Conservation (phyloP, 2,888 invertebrate species). For the Ferrisia virgata region DNA sequence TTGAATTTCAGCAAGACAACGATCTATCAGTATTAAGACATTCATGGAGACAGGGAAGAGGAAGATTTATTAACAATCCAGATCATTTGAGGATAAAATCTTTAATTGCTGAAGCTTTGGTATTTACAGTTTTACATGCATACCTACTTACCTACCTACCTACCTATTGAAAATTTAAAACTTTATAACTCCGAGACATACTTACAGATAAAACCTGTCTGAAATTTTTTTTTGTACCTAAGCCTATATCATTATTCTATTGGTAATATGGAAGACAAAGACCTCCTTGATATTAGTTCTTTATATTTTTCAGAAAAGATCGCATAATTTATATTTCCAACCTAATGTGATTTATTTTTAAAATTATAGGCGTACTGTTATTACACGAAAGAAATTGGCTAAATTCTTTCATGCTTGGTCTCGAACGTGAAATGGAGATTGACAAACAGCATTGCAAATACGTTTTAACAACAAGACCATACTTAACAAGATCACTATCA, state of each 20-base stretch:
- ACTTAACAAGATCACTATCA: constrained; percentile 65
- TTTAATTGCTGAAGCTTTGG: constrained; percentile 46
- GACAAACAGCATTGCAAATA: constrained; percentile 71
- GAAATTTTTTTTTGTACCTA: no score
- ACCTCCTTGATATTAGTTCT: no score
- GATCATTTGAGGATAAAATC: constrained; percentile 41
- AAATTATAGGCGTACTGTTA: constrained; percentile 57
- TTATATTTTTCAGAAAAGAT: no score
- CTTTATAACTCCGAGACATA: not conserved
- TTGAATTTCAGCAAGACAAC: constrained; percentile 33
- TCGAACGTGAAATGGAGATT: constrained; percentile 52
- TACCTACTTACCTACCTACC: no score
- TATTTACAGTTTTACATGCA: no score
- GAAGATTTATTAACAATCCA: constrained; percentile 46
- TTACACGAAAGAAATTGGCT: constrained; percentile 70
- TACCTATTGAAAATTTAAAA: not conserved
- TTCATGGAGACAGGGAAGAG: constrained; percentile 46
- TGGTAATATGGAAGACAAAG: no score
- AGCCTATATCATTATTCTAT: no score
- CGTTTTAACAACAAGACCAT: constrained; percentile 68
- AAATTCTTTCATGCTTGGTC: constrained; percentile 65
- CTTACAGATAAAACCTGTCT: no score
- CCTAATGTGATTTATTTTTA: no score
- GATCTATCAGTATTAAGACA: constrained; percentile 43
- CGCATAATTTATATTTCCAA: no score